These are phyloP conservation scores for Drosophila antonietae DNA, from an alignment of 2,888 invertebrate genomes.

Conservation along the genomic window DNA sequence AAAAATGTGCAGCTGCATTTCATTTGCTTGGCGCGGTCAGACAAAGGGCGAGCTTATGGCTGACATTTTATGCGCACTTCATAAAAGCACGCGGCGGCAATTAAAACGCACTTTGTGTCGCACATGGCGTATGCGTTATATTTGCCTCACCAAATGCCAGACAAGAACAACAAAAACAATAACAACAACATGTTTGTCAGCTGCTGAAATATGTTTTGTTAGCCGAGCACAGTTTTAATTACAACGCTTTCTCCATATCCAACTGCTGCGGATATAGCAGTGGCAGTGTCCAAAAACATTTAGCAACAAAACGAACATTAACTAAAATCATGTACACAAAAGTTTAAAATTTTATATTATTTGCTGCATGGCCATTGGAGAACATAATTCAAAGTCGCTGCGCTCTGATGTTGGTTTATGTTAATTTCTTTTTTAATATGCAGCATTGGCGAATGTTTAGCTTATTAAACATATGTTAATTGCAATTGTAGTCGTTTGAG, in stretches of 20 bases:
- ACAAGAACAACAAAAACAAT: constrained; percentile 25
- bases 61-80: constrained; percentile 59
- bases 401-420: background rate
- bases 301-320: constrained; percentile 23
- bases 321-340: constrained; percentile 28
- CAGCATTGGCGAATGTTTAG: background rate
- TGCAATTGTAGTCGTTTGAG: background rate
- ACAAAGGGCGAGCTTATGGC: constrained; percentile 21
- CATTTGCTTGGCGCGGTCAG: constrained; percentile 12
- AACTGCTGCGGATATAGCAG: constrained; percentile 26
- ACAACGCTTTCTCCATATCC: constrained; percentile 36
- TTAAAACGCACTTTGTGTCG: constrained; percentile 58
- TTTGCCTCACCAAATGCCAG: constrained; percentile 27
- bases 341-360: constrained; percentile 19
- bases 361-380: background rate
- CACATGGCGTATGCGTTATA: constrained; percentile 71
- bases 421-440: background rate
- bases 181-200: constrained; percentile 29
- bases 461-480: background rate
- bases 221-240: constrained; percentile 56
- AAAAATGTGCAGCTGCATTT: constrained; percentile 28
- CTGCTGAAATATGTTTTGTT: constrained; percentile 53
- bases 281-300: constrained; percentile 18
- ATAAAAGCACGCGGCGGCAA: constrained; percentile 65
- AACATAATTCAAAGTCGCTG: constrained; percentile 1